Evolutionary conservation across 2,797 vertebrate genomes (phyloP), one percentile per base, ranked within the genome.

Genomic region (Poeciliopsis infans): DNA sequence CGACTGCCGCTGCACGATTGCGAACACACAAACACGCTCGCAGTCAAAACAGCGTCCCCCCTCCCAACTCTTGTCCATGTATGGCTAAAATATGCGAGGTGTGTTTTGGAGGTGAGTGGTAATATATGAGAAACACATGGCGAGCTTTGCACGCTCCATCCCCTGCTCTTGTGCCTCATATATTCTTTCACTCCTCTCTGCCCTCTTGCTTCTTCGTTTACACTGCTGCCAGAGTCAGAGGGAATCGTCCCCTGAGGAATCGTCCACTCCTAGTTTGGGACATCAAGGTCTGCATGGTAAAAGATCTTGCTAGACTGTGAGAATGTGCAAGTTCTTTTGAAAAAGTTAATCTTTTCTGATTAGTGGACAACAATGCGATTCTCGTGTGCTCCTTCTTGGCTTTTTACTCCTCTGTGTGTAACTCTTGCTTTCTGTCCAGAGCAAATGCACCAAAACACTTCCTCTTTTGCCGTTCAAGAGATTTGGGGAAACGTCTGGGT

Each of bases 121-220:
- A 78, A 86, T 87, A 89, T 79, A 92, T 88, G 83, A 87, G 13
- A 89, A 92, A 88, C 91, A 90, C 82, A 84, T 90, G 88, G 83
- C 79, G 73, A 71, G 83, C 70, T 78, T n/a, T 68, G 77, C 43
- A 68, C 36, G 20, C 80, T 59, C 43, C 7, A 31, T 71, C 69
- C 72, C 11, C 69, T 66, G 28, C 75, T 83, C 79, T 76, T 8
- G 71, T 74, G 71, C 78, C 75, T 87, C 80, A 81, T 83, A 90
- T 83, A 81, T 76, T 83, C 46, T 80, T 83, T 74, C 25, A 41
- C 83, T 75, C 82, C 79, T 61, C 74, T 83, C 80, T 78, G 68
- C 83, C 68, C 79, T 76, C 68, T 76, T 49, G 36, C 73, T 79
- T 84, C 45, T 84, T 90, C 75, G 72, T 88, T 84, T 79, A 51